A percentile compares a stretch with the other conserved stretches of the same genome.
Evolutionary conservation across 2,888 invertebrate species (phyloP).

Genomic region (Lydus trimaculatus): DNA sequence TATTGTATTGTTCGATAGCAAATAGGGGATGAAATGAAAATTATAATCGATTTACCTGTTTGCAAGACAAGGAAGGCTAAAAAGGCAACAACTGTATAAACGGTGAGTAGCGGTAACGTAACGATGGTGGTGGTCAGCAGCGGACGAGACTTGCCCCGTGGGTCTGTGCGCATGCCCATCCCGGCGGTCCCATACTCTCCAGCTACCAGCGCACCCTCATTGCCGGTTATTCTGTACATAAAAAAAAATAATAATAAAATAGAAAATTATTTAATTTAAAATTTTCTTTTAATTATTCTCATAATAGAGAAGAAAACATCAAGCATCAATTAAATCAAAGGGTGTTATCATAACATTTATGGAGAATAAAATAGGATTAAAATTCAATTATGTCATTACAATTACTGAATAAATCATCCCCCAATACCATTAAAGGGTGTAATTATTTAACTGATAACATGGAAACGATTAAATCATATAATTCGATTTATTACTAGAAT

Average conservation of each 20-base stretch:
- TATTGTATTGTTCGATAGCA: not conserved
- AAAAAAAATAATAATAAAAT: constrained; percentile 5
- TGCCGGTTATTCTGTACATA: constrained; percentile 69
- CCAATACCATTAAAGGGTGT: not conserved
- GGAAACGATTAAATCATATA: not conserved
- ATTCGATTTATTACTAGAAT: not conserved
- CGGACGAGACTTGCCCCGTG: constrained; percentile 73
- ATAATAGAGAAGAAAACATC: not conserved
- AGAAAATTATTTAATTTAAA: not conserved
- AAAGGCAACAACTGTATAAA: constrained; percentile 66
- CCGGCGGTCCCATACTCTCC: constrained; percentile 86
- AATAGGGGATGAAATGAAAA: not conserved
- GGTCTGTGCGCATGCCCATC: constrained; percentile 91
- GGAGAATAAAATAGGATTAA: not conserved
- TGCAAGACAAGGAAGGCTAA: constrained; percentile 59
- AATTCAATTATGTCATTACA: not conserved
- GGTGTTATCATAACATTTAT: not conserved
- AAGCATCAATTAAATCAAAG: not conserved
- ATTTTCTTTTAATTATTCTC: not conserved
- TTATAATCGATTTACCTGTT: constrained; percentile 46
- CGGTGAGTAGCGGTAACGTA: constrained; percentile 54
- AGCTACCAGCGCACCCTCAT: constrained; percentile 77
- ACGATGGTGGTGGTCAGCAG: constrained; percentile 57
- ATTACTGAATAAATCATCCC: not conserved
- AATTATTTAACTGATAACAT: not conserved